Evolutionary conservation across 2,888 invertebrate genomes (phyloP).

Genomic region (Limnephilus rhombicus): DNA sequence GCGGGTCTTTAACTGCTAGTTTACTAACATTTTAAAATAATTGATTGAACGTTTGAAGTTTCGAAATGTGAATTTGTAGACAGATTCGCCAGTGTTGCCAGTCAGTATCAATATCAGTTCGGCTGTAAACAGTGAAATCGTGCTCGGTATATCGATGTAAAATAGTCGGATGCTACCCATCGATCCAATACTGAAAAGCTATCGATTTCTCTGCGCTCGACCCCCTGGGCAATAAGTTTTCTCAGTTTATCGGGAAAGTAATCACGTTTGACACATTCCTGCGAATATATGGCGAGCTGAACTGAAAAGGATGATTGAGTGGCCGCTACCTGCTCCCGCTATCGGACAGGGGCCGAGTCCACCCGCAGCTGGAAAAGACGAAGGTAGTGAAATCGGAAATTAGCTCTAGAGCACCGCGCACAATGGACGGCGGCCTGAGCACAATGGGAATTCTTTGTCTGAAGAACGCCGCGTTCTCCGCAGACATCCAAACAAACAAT

Average conservation of each 20-base stretch:
- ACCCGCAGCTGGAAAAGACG: conserved; percentile 18
- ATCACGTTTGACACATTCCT: background rate
- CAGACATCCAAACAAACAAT: conserved; percentile 43
- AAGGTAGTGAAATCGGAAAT: conserved; percentile 45
- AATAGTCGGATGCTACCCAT: too few relatives aligned
- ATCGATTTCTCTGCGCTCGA: too few relatives aligned
- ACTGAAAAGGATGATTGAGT: background rate
- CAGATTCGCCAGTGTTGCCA: too few relatives aligned
- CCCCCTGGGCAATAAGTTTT: background rate
- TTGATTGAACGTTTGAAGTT: too few relatives aligned
- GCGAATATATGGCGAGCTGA: background rate
- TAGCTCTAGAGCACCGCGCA: conserved; percentile 9
- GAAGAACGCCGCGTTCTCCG: conserved; percentile 20
- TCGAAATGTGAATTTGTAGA: too few relatives aligned
- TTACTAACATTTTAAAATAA: too few relatives aligned
- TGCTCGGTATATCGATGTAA: too few relatives aligned
- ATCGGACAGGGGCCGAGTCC: background rate
- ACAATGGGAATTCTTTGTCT: conserved; percentile 51
- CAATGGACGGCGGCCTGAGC: conserved; percentile 19
- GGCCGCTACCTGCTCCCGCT: background rate
- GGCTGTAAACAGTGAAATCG: too few relatives aligned
- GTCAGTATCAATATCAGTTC: too few relatives aligned
- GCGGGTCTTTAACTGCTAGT: too few relatives aligned
- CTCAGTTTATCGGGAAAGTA: background rate
- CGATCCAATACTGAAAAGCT: too few relatives aligned